Evolutionary conservation across 1,140 invertebrate genomes (phyloP), one percentile per base, ranked within the genome.

Genomic region (Stegodyphus mimosarum): DNA sequence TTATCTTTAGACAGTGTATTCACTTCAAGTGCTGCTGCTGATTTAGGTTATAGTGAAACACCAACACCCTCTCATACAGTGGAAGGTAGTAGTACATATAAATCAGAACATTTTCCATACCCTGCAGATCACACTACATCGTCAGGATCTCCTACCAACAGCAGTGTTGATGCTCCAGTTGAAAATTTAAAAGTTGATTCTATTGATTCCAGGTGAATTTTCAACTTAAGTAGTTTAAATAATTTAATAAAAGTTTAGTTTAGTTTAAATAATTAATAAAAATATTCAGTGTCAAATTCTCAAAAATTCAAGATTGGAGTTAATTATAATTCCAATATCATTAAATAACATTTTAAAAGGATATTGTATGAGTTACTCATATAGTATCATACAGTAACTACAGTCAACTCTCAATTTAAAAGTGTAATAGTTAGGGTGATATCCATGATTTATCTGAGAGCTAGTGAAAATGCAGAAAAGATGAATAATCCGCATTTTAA

Each of bases 1-100:
- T 51, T 86, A 7, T 87, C 87, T 7, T 53, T 87, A 33, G 87
- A 87, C 66, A 87, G 87, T 76, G 87, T 87, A 49, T 87, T 87
- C 67, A 81, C 83, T 13, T 64, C 83, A 49, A 78, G 74, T 74
- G 74, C 72, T 60, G 50, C 63, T 18, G 81, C 69, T 74, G 86
- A 84, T 67, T 10, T 81, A 5, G 67, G 64, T n/a, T 84, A 73
- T 53, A 87, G 77, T 76, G 83, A 86, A 17, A 81, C 79, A 13
- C 77, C 87, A 9, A 86, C 87, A 52, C 77, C 87, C 17, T 78
- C 87, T 48, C 83, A 86, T 77, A 73, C 67, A 2, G 15, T 64
- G 6, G 83, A 86, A 17, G 49, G 48, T 70, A 75, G 48, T 52
- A 76, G 18, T 63, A 18, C 66, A 9, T 70, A 70, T 64, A 76